Percentiles rank a stretch among this genome's conserved stretches.
Conservation (phyloP, 2,888 invertebrate genomes). For the Azorinus chamasolen region DNA sequence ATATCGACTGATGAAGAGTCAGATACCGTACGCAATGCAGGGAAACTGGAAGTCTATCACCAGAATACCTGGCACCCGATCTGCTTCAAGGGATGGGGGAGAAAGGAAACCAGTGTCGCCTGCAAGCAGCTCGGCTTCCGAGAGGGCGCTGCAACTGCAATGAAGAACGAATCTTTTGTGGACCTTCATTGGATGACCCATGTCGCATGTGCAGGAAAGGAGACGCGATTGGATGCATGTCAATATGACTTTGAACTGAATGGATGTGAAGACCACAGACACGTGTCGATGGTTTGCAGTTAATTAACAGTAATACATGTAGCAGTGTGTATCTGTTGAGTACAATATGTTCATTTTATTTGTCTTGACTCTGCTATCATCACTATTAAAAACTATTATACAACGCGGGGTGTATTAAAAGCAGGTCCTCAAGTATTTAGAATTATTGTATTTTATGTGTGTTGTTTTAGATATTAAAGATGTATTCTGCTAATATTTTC, state of each 20-base stretch:
- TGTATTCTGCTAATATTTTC: too few relatives aligned
- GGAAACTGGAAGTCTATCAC: conserved; percentile 74
- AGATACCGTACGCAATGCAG: conserved; percentile 53
- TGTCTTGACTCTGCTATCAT: too few relatives aligned
- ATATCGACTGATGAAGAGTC: conserved; percentile 56
- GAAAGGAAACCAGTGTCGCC: conserved; percentile 72
- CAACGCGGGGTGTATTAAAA: too few relatives aligned
- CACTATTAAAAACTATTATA: too few relatives aligned
- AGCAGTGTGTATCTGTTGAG: too few relatives aligned
- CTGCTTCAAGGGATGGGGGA: conserved; percentile 74
- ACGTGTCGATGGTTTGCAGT: conserved; percentile 58
- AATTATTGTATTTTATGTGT: too few relatives aligned
- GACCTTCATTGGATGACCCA: conserved; percentile 69
- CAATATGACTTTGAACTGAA: conserved; percentile 42
- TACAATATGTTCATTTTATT: too few relatives aligned
- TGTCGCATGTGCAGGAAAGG: conserved; percentile 66
- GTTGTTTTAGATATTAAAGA: too few relatives aligned
- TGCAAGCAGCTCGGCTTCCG: conserved; percentile 76
- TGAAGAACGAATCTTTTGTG: conserved; percentile 27
- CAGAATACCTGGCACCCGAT: conserved; percentile 73
- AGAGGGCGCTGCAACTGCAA: conserved; percentile 52
- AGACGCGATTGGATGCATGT: conserved; percentile 69
- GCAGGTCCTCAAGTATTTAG: too few relatives aligned
- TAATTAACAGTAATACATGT: not conserved
- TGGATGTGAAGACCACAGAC: conserved; percentile 43